Conservation (phyloP, 2,888 invertebrate genomes). For the Campaea margaritaria region DNA sequence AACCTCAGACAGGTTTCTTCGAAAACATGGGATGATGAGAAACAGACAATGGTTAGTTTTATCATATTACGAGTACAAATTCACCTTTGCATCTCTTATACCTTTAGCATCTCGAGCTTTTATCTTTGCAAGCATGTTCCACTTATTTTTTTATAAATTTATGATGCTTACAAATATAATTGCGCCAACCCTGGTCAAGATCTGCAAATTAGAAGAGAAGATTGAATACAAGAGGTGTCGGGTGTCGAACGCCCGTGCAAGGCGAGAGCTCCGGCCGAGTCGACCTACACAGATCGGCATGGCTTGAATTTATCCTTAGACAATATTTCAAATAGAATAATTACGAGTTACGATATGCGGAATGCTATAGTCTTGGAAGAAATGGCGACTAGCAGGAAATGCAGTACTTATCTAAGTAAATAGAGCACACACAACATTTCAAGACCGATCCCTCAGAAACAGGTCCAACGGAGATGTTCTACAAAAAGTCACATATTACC, state of each 20-base stretch:
- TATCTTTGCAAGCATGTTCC: not conserved
- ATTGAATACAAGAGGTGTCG: conserved; percentile 78
- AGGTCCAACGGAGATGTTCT: not conserved
- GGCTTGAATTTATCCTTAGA: conserved; percentile 23
- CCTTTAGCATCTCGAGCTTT: no score
- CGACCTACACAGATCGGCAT: conserved; percentile 43
- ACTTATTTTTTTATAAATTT: not conserved
- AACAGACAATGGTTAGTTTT: no score
- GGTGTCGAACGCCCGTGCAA: conserved; percentile 60
- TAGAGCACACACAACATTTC: no score
- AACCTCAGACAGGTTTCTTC: no score
- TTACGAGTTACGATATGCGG: no score
- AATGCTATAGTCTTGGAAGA: no score
- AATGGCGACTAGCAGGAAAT: no score
- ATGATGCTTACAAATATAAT: not conserved
- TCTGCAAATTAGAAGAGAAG: conserved; percentile 76
- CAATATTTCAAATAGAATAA: conserved; percentile 24
- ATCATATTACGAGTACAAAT: no score
- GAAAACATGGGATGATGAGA: no score
- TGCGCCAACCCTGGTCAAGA: conserved; percentile 60
- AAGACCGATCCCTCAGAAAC: not conserved
- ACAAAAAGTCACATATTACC: conserved; percentile 24
- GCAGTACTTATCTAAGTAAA: no score
- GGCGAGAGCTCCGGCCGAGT: conserved; percentile 62
- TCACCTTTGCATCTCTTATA: no score